A percentile compares a stretch with the other conserved stretches of the same genome.
These are phyloP conservation scores for Mesorhabditis spiculigera DNA, from an alignment of 2,888 invertebrate species.

Conservation along the genomic window DNA sequence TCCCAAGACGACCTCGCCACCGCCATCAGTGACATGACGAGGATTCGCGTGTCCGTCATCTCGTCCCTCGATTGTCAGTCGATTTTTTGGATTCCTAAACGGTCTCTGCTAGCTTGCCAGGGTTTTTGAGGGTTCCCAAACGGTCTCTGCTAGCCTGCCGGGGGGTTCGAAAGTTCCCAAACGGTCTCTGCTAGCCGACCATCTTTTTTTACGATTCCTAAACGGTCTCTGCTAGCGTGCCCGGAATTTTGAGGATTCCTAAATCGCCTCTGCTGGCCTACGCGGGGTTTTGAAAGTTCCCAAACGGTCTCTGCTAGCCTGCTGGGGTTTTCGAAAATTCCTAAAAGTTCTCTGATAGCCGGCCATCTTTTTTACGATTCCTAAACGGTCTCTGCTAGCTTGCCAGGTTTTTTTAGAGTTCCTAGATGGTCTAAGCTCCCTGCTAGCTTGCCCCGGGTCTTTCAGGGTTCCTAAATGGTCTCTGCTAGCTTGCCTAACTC, in stretches of 20 bases:
- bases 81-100: slow-evolving; percentile 12
- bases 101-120: background rate
- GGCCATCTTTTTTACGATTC: background rate
- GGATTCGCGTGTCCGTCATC: slow-evolving; percentile 40
- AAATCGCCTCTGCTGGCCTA: background rate
- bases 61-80: slow-evolving; percentile 39
- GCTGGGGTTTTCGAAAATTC: slow-evolving; percentile 1
- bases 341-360: no score
- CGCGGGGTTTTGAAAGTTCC: background rate
- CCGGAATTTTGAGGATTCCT: no score
- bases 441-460: slow-evolving; percentile 7
- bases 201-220: background rate
- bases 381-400: no score
- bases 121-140: background rate
- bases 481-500: no score
- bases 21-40: slow-evolving; percentile 45
- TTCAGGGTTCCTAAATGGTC: background rate
- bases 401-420: no score
- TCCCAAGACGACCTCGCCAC: slow-evolving; percentile 50
- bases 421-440: no score
- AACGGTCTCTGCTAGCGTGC: no score
- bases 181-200: no score
- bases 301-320: no score
- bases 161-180: background rate
- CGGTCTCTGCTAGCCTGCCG: background rate